These are phyloP conservation scores for Xiphydria camelus DNA, from an alignment of 2,888 invertebrate species.

Conservation along the genomic window DNA sequence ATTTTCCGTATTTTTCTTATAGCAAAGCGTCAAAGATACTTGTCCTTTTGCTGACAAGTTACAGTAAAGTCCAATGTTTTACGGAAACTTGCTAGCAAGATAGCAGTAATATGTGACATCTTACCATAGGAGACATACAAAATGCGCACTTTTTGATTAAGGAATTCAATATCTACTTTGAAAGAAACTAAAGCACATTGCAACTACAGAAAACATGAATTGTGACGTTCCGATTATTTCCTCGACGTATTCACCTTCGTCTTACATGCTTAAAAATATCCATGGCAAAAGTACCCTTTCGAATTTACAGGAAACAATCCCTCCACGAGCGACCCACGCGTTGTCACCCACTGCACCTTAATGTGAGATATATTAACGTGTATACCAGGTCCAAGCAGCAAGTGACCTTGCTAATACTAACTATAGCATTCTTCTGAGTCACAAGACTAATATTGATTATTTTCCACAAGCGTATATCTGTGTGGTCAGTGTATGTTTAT, in stretches of 20 bases:
- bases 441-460: slow-evolving; percentile 46
- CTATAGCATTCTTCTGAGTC: slow-evolving; percentile 37
- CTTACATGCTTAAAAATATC: slow-evolving; percentile 30
- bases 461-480: slow-evolving; percentile 29
- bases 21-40: no score
- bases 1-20: no score
- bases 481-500: slow-evolving; percentile 12
- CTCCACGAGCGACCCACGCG: slow-evolving; percentile 14
- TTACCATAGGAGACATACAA: no score
- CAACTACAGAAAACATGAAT: slow-evolving; percentile 6
- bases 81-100: no score
- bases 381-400: slow-evolving; percentile 19
- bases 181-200: no score
- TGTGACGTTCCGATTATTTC: slow-evolving; percentile 9
- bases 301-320: slow-evolving; percentile 25
- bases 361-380: slow-evolving; percentile 23
- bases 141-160: no score
- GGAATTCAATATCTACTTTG: no score
- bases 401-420: slow-evolving; percentile 31
- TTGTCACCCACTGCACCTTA: slow-evolving; percentile 17
- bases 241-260: slow-evolving; percentile 26
- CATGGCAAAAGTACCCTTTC: slow-evolving; percentile 27
- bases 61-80: no score
- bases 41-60: no score
- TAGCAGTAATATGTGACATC: no score